Evolutionary conservation across 2,888 invertebrate genomes (phyloP), one percentile per base, ranked within the genome.

Genomic region (Xestia c-nigrum): DNA sequence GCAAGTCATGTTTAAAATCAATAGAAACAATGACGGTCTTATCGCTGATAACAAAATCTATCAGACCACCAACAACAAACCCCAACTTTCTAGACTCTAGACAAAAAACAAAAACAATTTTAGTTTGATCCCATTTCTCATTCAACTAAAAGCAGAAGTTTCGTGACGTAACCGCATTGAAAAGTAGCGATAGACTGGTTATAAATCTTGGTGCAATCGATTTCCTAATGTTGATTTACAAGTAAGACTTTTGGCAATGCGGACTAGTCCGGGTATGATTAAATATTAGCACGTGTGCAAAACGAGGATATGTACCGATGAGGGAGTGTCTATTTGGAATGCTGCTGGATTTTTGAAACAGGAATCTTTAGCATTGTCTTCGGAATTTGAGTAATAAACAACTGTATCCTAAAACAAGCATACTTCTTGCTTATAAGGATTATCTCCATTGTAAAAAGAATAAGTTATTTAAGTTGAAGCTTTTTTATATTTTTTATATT

Each of bases 151-250:
- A 73, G 14, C 43, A 72, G 21, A 64, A 24, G 10, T 40, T 68
- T 16, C 5, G 24, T 76, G 74, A 70, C 74, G 74, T 85, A 31
- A 71, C 57, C 12, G 31, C n/a, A 72, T 61, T 40, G 66, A 82
- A 63, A 64, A 63, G 12, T 38, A 70, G 3, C 19, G 65, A 66
- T 61, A 21, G 57, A 38, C 6, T 19, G 14, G 63, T 61, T 50
- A 70, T 83, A 81, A 73, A 83, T 83, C 72, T 85, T 21, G 19
- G 3, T 63, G 16, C 76, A 66, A 72, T 76, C 66, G 66, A 71
- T 76, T 73, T 72, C 52, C 57, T 43, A 57, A 70, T 64, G 77
- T 73, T 73, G 83, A 82, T 82, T 65, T 81, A 78, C 43, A n/a
- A 72, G 64, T 50, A 65, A 72, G 46, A 68, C 59, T 70, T 68